phyloP scores from a whole-genome alignment of 2,888 invertebrate genomes.

The Sympetrum striolatum region DNA sequence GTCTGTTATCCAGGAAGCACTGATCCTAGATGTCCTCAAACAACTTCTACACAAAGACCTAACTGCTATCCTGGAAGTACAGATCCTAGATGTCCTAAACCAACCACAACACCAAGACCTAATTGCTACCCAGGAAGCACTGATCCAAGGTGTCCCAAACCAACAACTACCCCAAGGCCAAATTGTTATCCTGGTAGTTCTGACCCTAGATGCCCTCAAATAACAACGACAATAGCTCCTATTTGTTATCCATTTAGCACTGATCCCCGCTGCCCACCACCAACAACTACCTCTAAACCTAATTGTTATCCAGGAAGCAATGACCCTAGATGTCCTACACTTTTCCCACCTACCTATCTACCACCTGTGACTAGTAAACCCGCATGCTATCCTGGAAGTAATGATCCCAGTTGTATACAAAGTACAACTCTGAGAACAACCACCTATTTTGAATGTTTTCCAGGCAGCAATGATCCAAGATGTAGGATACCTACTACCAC shows the following conservation, averaged over 20 bases:
- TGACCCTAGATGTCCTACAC: slow-evolving; percentile 51
- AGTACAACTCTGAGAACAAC: slow-evolving; percentile 50
- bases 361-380: slow-evolving; percentile 52
- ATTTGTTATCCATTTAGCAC: slow-evolving; percentile 48
- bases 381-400: slow-evolving; percentile 56
- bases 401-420: slow-evolving; percentile 51
- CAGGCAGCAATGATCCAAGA: slow-evolving; percentile 53
- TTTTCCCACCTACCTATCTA: slow-evolving; percentile 49
- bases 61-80: slow-evolving; percentile 46
- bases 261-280: slow-evolving; percentile 52
- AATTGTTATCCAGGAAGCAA: slow-evolving; percentile 47
- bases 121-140: slow-evolving; percentile 54
- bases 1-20: slow-evolving; percentile 56
- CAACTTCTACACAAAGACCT: slow-evolving; percentile 49
- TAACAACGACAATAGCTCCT: slow-evolving; percentile 52
- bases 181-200: slow-evolving; percentile 54
- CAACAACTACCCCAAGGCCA: slow-evolving; percentile 51
- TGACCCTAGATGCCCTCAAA: slow-evolving; percentile 55
- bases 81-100: slow-evolving; percentile 50
- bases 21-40: slow-evolving; percentile 54
- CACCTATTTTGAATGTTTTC: slow-evolving; percentile 54
- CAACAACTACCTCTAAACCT: slow-evolving; percentile 1
- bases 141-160: slow-evolving; percentile 55
- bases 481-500: slow-evolving; percentile 48
- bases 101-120: slow-evolving; percentile 37